Evolutionary conservation across 2,888 invertebrate genomes (phyloP).

Genomic region (Ischnura elegans): DNA sequence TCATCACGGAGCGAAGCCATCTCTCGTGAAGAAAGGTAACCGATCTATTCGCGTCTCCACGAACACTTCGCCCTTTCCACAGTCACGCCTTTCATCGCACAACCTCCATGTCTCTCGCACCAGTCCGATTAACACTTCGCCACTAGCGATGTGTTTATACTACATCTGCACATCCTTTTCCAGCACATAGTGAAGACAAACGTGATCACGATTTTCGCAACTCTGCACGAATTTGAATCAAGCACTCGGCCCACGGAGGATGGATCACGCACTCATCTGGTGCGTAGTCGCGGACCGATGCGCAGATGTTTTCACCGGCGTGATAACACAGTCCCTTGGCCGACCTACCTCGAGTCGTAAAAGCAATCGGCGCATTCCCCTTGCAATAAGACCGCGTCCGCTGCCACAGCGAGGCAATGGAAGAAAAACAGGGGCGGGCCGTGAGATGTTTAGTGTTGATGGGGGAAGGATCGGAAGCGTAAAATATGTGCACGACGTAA

Average conservation of each 20-base stretch:
- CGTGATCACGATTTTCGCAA: not conserved
- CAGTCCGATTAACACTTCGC: not conserved
- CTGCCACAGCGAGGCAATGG: not conserved
- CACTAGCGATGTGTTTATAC: not conserved
- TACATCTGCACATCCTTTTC: not conserved
- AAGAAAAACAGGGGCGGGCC: not conserved
- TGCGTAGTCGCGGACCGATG: not conserved
- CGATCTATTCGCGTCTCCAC: not conserved
- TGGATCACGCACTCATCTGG: not conserved
- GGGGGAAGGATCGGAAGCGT: not conserved
- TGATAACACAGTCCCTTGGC: not conserved
- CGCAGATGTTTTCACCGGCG: not conserved
- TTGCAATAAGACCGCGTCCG: not conserved
- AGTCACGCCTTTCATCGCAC: not conserved
- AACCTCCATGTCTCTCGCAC: not conserved
- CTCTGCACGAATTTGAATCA: not conserved
- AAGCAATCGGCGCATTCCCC: not conserved
- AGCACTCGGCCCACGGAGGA: not conserved
- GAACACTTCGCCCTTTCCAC: not conserved
- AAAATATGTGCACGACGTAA: constrained; percentile 7
- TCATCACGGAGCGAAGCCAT: too few relatives aligned
- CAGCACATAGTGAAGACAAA: not conserved
- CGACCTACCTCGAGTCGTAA: not conserved
- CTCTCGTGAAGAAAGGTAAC: too few relatives aligned
- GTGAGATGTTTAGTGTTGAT: not conserved